Evolutionary conservation across 1,140 invertebrate genomes (phyloP).

Genomic region (Cecropterus lyciades): DNA sequence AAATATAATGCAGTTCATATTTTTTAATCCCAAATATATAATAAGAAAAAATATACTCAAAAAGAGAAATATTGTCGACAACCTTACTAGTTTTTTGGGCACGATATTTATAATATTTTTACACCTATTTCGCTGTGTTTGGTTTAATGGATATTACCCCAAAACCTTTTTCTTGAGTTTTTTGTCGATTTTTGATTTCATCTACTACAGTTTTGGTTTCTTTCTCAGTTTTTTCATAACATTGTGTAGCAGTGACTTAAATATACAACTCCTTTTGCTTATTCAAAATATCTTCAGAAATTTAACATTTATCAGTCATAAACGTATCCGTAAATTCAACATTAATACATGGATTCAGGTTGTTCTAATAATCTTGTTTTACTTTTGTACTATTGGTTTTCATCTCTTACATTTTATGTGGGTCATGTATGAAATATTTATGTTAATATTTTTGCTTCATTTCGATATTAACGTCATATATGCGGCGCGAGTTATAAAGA

Average conservation of each 20-base stretch:
- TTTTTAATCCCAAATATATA: constrained; percentile 14
- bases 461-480: constrained; percentile 19
- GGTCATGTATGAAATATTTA: background rate
- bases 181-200: constrained; percentile 15
- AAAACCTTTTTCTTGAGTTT: background rate
- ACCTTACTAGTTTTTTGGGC: background rate
- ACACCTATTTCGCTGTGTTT: background rate
- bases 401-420: background rate
- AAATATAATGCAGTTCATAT: constrained; percentile 18
- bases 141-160: background rate
- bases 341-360: constrained; percentile 9
- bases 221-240: constrained; percentile 5
- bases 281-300: constrained; percentile 7
- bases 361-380: constrained; percentile 1
- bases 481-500: constrained; percentile 7
- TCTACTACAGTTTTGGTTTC: constrained; percentile 13
- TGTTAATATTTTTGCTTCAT: constrained; percentile 15
- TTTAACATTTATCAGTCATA: background rate
- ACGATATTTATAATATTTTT: constrained; percentile 5
- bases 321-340: constrained; percentile 15
- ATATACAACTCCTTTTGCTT: constrained; percentile 3
- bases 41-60: background rate
- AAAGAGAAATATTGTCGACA: constrained; percentile 1
- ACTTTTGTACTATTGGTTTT: background rate
- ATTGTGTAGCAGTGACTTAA: background rate